Evolutionary conservation across 2,888 invertebrate genomes (phyloP).

Genomic region (Agrotis exclamationis): DNA sequence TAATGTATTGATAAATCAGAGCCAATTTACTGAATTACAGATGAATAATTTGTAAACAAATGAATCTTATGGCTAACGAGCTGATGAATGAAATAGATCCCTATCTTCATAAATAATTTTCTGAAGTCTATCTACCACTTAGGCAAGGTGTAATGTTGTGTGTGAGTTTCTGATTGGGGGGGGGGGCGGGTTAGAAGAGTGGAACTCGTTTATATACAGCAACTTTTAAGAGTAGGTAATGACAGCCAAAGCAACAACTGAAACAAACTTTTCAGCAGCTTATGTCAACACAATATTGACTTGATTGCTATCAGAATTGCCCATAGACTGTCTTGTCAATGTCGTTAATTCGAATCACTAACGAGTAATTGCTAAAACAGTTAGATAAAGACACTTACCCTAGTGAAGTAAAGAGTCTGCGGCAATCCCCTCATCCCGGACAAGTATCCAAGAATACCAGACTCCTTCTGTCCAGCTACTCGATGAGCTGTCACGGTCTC

Average conservation of each 20-base stretch:
- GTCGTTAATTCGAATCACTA: too few species aligned
- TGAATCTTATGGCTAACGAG: not conserved
- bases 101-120: not conserved
- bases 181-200: not conserved
- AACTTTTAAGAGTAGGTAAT: too few species aligned
- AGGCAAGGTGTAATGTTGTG: too few species aligned
- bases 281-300: too few species aligned
- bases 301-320: too few species aligned
- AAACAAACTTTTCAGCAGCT: too few species aligned
- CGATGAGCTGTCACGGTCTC: conserved; percentile 94
- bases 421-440: conserved; percentile 96
- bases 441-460: conserved; percentile 96
- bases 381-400: conserved; percentile 91
- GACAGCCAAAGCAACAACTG: too few species aligned
- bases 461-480: conserved; percentile 95
- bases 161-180: not conserved
- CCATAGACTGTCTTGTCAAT: too few species aligned
- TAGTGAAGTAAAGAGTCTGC: conserved; percentile 96
- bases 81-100: not conserved
- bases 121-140: not conserved
- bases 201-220: not conserved
- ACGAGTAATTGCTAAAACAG: too few species aligned
- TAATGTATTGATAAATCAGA: not conserved
- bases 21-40: not conserved
- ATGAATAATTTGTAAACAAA: not conserved